Conservation (phyloP, 2,797 vertebrate species). For the Anguilla obscura region DNA sequence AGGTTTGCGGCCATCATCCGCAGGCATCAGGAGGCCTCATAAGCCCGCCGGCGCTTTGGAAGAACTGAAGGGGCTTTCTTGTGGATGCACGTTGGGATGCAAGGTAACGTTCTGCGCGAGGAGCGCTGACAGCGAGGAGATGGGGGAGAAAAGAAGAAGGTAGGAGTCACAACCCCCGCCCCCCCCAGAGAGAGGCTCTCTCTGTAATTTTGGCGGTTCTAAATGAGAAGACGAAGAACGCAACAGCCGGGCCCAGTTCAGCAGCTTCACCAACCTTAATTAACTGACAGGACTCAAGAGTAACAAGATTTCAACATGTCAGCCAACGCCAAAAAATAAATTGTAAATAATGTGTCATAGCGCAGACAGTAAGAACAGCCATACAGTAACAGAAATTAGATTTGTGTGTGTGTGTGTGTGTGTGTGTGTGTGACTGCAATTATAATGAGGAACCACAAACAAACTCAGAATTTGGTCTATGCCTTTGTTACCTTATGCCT, state of each 20-base stretch:
- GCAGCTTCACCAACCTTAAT: constrained; percentile 55
- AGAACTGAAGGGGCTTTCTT: constrained; percentile 84
- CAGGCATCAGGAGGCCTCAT: constrained; percentile 86
- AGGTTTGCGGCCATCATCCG: constrained; percentile 88
- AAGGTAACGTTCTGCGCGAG: constrained; percentile 78
- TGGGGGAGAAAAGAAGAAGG: constrained; percentile 73
- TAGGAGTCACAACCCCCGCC: neutral
- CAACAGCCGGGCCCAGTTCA: constrained; percentile 49
- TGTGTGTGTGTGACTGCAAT: neutral
- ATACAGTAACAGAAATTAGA: neutral
- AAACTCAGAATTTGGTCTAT: neutral
- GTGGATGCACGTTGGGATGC: constrained; percentile 81
- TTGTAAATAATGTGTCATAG: constrained; percentile 1
- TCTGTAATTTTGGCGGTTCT: constrained; percentile 74
- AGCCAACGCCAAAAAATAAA: neutral
- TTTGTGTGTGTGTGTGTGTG: neutral
- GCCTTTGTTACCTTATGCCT: neutral
- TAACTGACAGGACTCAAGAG: neutral
- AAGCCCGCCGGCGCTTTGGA: constrained; percentile 84
- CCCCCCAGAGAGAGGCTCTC: constrained; percentile 59
- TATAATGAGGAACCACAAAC: neutral
- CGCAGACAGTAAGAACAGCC: neutral
- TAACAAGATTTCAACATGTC: constrained; percentile 4
- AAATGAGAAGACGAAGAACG: constrained; percentile 55
- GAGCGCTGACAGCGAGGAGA: constrained; percentile 75